These are phyloP conservation scores for Labeo catla DNA, from an alignment of 2,113 vertebrate species.

Conservation along the genomic window DNA sequence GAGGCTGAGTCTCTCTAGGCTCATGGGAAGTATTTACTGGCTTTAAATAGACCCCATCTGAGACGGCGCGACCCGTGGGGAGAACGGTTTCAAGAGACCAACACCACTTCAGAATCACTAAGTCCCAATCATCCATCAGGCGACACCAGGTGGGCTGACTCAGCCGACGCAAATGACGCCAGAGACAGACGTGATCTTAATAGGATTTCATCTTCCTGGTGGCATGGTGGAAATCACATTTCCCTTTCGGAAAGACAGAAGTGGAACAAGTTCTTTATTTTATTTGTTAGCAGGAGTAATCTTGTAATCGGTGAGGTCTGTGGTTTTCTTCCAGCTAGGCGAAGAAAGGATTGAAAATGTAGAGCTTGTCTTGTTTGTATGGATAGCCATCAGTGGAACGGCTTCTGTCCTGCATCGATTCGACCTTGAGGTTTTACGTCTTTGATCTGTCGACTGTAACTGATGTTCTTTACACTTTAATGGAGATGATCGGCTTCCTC, in stretches of 20 bases:
- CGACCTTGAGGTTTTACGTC: conserved; percentile 19
- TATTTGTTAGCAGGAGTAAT: not conserved
- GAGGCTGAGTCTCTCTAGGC: not conserved
- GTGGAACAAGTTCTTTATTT: conserved; percentile 23
- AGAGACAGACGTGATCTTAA: conserved; percentile 55
- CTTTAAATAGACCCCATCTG: conserved; percentile 44
- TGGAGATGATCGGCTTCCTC: conserved; percentile 61
- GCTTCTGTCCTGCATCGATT: not conserved
- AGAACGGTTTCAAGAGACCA: conserved; percentile 12
- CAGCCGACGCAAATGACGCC: conserved; percentile 55
- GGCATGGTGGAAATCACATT: conserved; percentile 51
- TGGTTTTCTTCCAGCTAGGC: not conserved
- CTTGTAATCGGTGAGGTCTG: not conserved
- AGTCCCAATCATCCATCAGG: conserved; percentile 45
- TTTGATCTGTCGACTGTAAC: conserved; percentile 43
- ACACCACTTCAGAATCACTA: not conserved
- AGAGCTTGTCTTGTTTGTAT: conserved; percentile 12
- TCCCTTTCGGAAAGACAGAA: conserved; percentile 35
- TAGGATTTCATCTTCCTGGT: conserved; percentile 51
- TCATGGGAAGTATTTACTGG: conserved; percentile 19
- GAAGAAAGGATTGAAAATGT: not conserved
- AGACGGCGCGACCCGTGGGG: not conserved
- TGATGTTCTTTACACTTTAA: conserved; percentile 51
- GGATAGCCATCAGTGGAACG: not conserved
- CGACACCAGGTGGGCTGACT: conserved; percentile 58